Conservation (phyloP, 2,888 invertebrate species). For the Tholera decimalis region DNA sequence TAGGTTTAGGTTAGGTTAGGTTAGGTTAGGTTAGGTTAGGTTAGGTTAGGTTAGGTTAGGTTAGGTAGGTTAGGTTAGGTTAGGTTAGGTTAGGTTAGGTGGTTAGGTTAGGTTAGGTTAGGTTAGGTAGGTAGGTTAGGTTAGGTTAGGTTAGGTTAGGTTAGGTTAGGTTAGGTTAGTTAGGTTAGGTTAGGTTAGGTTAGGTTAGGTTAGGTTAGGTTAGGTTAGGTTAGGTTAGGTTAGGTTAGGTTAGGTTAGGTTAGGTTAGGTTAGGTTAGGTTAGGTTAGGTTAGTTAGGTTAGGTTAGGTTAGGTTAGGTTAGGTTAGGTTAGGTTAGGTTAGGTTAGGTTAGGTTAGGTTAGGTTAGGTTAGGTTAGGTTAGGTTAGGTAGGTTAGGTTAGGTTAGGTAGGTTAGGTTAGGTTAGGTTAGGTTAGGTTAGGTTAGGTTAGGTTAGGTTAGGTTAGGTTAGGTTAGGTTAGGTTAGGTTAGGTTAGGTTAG, state of each 20-base stretch:
- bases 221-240: slow-evolving; percentile 52
- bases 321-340: slow-evolving; percentile 57
- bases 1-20: slow-evolving; percentile 7
- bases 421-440: slow-evolving; percentile 57
- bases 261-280: slow-evolving; percentile 50
- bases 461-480: slow-evolving; percentile 45
- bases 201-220: slow-evolving; percentile 18
- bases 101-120: no score
- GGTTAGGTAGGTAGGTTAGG: no score
- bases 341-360: slow-evolving; percentile 56
- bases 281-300: slow-evolving; percentile 52
- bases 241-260: slow-evolving; percentile 50
- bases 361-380: slow-evolving; percentile 59
- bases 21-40: neutral
- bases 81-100: slow-evolving; percentile 14
- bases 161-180: neutral
- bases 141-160: no score
- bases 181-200: neutral
- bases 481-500: slow-evolving; percentile 46
- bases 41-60: slow-evolving; percentile 2
- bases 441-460: slow-evolving; percentile 53
- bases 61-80: slow-evolving; percentile 1
- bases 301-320: slow-evolving; percentile 55
- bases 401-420: no score
- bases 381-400: no score